Evolutionary conservation across 2,113 vertebrate species (phyloP), one percentile per base, ranked within the genome.

Genomic region (Fulica atra): DNA sequence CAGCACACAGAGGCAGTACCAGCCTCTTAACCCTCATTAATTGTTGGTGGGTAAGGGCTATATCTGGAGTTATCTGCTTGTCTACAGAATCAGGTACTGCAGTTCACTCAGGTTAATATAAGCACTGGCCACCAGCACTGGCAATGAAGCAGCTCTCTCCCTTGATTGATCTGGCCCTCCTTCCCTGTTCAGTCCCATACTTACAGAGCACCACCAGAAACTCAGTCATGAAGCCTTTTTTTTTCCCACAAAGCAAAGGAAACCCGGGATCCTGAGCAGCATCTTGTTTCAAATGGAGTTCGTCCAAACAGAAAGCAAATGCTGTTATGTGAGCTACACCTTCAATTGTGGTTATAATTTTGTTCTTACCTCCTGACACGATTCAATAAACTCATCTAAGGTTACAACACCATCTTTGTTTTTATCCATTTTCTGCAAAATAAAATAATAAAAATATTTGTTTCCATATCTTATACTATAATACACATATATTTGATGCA

Each of bases 381-480:
- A 99, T 83, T 99, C 96, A 96, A 99, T 99, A 96, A 99, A 99
- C 96, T 99, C 99, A 94, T 99, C 99, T 84, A 99, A 98, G 81
- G 99, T 99, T 96, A 99, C 99, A 33, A 99, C 98, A 31, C 99
- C 99, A 36, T 99, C 99, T 98, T 99, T 98, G 97, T 99, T 99
- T 98, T 99, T 99, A 97, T 99, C 99, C 99, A 99, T 99, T 99
- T 99, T 99, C 99, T 99, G 98, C 36, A 95, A 95, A 96, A 95
- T 50, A 59, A 94, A 80, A 86, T 51, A 88, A 33, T 51, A 86
- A 77, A 90, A 21, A 93, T 66, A 89, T 68, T 16, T 61, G 42
- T 85, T 91, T 78, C 51, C 24, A 79, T 10, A 51, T 15, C 10
- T 83, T 48, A 26, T 3, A 64, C 12, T 38, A 31, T 1, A 78